Evolutionary conservation across 2,113 vertebrate species (phyloP).

Genomic region (Telmatochromis sp.): DNA sequence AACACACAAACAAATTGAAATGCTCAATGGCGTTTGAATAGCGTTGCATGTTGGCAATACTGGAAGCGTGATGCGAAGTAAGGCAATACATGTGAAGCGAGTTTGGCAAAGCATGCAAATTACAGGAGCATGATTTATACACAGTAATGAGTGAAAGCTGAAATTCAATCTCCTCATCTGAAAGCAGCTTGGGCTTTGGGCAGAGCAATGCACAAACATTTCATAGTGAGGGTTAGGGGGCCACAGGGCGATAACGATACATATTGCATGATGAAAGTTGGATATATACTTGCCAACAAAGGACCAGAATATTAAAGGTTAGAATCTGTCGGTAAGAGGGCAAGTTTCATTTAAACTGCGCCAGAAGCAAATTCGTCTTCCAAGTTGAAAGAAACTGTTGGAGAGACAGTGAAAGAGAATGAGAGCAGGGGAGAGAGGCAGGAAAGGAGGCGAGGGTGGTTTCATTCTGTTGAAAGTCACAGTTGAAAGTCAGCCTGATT

Average conservation of each 20-base stretch:
- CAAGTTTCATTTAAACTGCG: slow-evolving; percentile 71
- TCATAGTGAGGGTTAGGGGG: slow-evolving; percentile 7
- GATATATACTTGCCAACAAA: slow-evolving; percentile 63
- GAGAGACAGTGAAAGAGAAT: background rate
- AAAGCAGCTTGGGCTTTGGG: background rate
- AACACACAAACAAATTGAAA: slow-evolving; percentile 27
- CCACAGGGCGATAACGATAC: slow-evolving; percentile 37
- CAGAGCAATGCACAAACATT: slow-evolving; percentile 9
- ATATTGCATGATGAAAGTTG: slow-evolving; percentile 64
- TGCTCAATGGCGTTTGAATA: background rate
- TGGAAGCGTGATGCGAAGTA: background rate
- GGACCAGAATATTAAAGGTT: slow-evolving; percentile 68
- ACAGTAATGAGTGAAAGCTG: slow-evolving; percentile 17
- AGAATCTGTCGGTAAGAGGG: slow-evolving; percentile 59
- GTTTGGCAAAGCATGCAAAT: slow-evolving; percentile 11
- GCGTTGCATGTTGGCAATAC: background rate
- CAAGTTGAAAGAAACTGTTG: slow-evolving; percentile 25
- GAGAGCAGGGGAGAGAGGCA: background rate
- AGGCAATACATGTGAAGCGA: background rate
- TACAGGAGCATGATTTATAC: slow-evolving; percentile 5
- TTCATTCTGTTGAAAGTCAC: slow-evolving; percentile 62
- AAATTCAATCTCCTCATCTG: slow-evolving; percentile 18
- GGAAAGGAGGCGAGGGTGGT: background rate
- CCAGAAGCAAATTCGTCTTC: slow-evolving; percentile 57
- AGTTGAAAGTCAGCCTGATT: slow-evolving; percentile 63